Evolutionary conservation across 2,113 vertebrate species (phyloP).

Genomic region (Isichthys henryi): DNA sequence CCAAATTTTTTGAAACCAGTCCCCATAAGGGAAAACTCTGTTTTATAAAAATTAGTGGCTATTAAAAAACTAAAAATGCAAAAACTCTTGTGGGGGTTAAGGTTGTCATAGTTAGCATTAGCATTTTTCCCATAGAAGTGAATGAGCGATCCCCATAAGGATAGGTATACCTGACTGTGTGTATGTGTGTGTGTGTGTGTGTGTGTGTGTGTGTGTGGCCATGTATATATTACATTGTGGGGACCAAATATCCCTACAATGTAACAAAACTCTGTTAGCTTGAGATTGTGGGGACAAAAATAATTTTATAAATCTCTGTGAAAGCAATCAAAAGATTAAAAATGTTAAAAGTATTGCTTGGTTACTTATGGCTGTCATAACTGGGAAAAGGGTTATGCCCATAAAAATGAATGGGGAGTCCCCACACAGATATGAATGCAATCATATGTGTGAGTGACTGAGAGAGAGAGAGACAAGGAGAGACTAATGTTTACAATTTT

Average conservation of each 20-base stretch:
- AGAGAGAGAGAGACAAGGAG: not conserved
- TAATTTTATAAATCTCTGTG: not conserved
- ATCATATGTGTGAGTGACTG: not conserved
- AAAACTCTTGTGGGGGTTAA: too few species aligned
- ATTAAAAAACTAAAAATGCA: too few species aligned
- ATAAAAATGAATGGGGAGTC: not conserved
- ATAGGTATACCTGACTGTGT: too few species aligned
- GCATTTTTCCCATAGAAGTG: too few species aligned
- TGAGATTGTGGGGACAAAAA: not conserved
- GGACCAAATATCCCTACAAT: not conserved
- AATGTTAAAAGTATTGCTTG: not conserved
- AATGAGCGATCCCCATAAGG: too few species aligned
- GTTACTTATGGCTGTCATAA: not conserved
- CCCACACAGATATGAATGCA: not conserved
- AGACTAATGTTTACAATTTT: not conserved
- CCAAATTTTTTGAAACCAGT: too few species aligned
- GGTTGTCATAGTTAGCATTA: too few species aligned
- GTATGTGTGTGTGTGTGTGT: too few species aligned
- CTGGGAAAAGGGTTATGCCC: not conserved
- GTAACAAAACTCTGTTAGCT: not conserved
- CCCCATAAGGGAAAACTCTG: too few species aligned
- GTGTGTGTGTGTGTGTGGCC: too few species aligned
- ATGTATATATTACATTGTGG: too few species aligned
- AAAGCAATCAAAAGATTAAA: not conserved
- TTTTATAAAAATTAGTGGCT: too few species aligned